Conservation (phyloP, 2,797 vertebrate genomes). For the Lindbergichthys nudifrons region DNA sequence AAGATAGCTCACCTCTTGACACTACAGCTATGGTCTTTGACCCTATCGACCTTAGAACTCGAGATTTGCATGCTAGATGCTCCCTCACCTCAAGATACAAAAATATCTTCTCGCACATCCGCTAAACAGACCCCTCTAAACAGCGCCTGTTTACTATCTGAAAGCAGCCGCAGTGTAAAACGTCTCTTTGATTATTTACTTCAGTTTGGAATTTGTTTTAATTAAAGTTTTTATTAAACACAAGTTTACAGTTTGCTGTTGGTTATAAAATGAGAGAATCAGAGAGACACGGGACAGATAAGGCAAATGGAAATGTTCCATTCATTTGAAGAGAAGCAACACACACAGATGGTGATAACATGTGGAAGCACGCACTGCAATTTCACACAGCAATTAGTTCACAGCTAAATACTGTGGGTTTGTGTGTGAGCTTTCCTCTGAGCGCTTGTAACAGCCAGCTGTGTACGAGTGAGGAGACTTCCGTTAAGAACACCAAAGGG, state of each 20-base stretch:
- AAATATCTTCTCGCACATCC: constrained; percentile 10
- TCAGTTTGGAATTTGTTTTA: constrained; percentile 39
- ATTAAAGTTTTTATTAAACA: constrained; percentile 44
- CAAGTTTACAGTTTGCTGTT: constrained; percentile 23
- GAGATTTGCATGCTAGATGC: background rate
- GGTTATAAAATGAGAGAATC: constrained; percentile 16
- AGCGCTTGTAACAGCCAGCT: constrained; percentile 52
- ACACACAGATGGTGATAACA: constrained; percentile 52
- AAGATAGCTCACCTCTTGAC: constrained; percentile 9
- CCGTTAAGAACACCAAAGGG: constrained; percentile 8
- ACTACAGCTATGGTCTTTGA: constrained; percentile 1
- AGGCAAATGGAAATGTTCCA: constrained; percentile 31
- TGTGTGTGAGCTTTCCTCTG: constrained; percentile 17
- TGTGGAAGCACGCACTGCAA: constrained; percentile 39
- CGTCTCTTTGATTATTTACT: constrained; percentile 47
- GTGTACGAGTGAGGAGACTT: constrained; percentile 35
- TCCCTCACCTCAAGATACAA: background rate
- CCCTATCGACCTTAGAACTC: constrained; percentile 12
- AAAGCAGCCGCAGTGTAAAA: constrained; percentile 8
- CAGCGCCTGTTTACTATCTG: background rate
- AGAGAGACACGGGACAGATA: background rate
- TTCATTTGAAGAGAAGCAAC: constrained; percentile 26
- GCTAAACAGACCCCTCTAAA: background rate
- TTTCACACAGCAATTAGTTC: constrained; percentile 57
- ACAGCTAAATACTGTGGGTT: constrained; percentile 46